Evolutionary conservation across 64 coral and sea anemone genomes (phyloP).

Genomic region (Montipora cactus): DNA sequence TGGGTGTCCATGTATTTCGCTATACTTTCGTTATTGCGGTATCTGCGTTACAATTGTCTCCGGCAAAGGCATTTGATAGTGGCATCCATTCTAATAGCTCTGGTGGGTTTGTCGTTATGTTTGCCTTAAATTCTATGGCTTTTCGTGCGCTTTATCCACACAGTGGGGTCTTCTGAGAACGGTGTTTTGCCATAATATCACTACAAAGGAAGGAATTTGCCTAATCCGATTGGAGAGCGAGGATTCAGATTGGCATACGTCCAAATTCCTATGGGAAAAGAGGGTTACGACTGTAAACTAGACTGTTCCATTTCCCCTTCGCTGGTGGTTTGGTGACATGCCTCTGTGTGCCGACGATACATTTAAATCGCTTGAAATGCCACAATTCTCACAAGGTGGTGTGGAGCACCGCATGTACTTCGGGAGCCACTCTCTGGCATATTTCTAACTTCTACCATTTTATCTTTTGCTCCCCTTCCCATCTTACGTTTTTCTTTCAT

Average conservation of each 20-base stretch:
- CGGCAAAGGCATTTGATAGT: too few species aligned
- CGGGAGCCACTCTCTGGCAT: neutral
- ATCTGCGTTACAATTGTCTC: too few species aligned
- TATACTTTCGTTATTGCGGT: too few species aligned
- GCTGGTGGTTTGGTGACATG: neutral
- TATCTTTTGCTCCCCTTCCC: neutral
- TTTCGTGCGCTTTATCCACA: too few species aligned
- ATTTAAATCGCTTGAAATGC: neutral
- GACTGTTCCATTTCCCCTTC: neutral
- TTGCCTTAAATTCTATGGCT: too few species aligned
- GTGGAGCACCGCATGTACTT: too few species aligned
- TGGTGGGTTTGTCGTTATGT: too few species aligned
- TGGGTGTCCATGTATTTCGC: too few species aligned
- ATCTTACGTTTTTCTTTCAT: neutral
- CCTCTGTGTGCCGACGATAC: neutral
- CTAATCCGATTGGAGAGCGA: neutral
- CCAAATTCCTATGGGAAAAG: neutral
- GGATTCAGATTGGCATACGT: neutral
- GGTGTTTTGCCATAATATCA: neutral
- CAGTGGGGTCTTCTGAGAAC: too few species aligned
- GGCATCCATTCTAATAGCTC: too few species aligned
- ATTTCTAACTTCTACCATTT: neutral
- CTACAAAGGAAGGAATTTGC: neutral
- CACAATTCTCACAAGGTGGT: too few species aligned
- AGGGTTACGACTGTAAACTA: neutral